Evolutionary conservation across 2,797 vertebrate species (phyloP).

Genomic region (Decapterus maruadsi): DNA sequence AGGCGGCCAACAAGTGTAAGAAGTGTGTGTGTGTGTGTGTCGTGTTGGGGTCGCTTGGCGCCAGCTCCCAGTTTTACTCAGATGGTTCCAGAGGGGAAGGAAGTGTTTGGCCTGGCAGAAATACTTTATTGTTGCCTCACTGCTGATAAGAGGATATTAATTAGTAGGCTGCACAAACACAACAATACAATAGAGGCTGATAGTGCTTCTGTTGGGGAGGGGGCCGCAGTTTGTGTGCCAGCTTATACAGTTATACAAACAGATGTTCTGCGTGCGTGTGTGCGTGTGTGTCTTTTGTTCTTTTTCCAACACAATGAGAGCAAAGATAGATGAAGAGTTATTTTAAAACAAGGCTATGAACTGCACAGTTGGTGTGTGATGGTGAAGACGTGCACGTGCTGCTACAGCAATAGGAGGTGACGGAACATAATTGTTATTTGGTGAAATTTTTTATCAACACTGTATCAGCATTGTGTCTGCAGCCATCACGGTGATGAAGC

Average conservation of each 20-base stretch:
- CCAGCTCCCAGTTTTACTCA: slow-evolving; percentile 56
- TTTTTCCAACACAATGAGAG: slow-evolving; percentile 11
- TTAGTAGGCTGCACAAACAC: slow-evolving; percentile 69
- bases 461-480: too few relatives aligned
- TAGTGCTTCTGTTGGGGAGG: slow-evolving; percentile 1
- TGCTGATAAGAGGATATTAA: slow-evolving; percentile 79
- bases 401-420: background rate
- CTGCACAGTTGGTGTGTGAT: background rate
- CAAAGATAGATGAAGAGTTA: background rate
- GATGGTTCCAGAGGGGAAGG: slow-evolving; percentile 73
- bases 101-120: slow-evolving; percentile 68
- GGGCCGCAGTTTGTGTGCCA: slow-evolving; percentile 21
- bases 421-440: background rate
- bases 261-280: slow-evolving; percentile 17
- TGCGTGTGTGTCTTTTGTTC: background rate
- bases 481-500: too few relatives aligned
- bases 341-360: background rate
- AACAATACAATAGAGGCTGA: slow-evolving; percentile 70
- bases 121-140: slow-evolving; percentile 71
- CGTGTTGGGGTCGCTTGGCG: slow-evolving; percentile 52
- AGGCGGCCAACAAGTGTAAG: background rate
- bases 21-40: slow-evolving; percentile 9
- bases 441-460: too few relatives aligned
- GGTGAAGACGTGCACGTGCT: too few relatives aligned
- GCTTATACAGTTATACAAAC: slow-evolving; percentile 16